phyloP scores from a whole-genome alignment of 2,113 vertebrate genomes.

The Erinaceus europaeus region DNA sequence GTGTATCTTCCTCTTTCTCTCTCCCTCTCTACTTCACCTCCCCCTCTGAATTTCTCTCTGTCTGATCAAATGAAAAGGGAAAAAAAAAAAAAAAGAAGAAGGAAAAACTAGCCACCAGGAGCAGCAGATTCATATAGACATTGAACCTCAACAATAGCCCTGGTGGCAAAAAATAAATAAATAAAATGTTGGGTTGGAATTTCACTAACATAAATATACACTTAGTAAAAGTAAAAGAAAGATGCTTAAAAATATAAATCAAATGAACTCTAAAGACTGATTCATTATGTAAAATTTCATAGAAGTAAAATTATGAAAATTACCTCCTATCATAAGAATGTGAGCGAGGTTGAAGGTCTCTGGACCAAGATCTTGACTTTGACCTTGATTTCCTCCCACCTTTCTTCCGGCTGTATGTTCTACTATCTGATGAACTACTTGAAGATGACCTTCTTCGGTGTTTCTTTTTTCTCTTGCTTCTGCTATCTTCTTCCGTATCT shows the following conservation, averaged over 20 bases:
- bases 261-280: background rate
- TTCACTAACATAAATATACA: background rate
- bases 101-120: no score
- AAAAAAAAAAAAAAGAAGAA: no score
- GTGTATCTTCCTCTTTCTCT: no score
- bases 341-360: constrained; percentile 82
- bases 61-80: no score
- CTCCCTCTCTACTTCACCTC: no score
- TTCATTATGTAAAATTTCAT: no score
- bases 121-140: no score
- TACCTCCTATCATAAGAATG: constrained; percentile 88
- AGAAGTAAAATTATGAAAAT: no score
- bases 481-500: constrained; percentile 91
- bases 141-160: no score
- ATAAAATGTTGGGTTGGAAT: background rate
- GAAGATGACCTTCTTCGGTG: constrained; percentile 90
- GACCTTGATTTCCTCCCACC: constrained; percentile 88
- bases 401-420: constrained; percentile 86
- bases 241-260: constrained; percentile 21
- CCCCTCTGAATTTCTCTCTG: no score
- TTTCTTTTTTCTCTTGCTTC: constrained; percentile 91
- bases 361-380: constrained; percentile 86
- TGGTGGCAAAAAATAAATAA: no score
- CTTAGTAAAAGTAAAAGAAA: constrained; percentile 34
- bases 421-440: constrained; percentile 91